Conservation (phyloP, 1,140 invertebrate genomes). For the Drosophila gunungcola region DNA sequence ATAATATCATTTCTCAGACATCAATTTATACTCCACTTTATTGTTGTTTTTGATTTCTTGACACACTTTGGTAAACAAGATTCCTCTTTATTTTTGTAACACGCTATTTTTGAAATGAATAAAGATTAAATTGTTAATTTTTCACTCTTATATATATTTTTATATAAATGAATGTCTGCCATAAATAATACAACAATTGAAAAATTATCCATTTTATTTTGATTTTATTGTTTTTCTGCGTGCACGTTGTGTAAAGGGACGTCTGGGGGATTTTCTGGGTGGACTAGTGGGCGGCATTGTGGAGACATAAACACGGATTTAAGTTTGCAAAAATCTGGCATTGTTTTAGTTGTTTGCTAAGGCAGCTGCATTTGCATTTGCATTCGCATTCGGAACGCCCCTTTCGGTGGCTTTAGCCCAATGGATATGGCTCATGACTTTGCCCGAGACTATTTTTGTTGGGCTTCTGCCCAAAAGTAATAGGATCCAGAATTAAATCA, state of each 20-base stretch:
- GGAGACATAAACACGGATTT: constrained; percentile 59
- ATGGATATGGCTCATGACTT: constrained; percentile 31
- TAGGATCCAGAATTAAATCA: constrained; percentile 12
- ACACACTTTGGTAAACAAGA: no score
- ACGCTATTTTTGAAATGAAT: no score
- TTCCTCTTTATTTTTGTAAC: no score
- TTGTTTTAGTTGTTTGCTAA: constrained; percentile 51
- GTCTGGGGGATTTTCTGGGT: constrained; percentile 9
- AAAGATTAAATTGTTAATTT: no score
- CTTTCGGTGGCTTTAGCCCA: constrained; percentile 20
- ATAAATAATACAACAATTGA: no score
- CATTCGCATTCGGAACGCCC: constrained; percentile 21
- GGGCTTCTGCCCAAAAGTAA: background rate
- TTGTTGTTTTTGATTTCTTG: no score
- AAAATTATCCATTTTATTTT: background rate
- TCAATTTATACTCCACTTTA: no score
- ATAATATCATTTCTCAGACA: no score
- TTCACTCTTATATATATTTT: no score
- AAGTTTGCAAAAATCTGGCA: constrained; percentile 58
- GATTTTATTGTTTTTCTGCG: background rate
- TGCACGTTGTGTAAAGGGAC: background rate
- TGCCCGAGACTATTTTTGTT: constrained; percentile 10
- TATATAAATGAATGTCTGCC: no score
- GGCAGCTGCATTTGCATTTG: constrained; percentile 46
- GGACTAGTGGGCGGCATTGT: constrained; percentile 16